A percentile compares a stretch with the other conserved stretches of the same genome.
Conservation (phyloP, 2,888 invertebrate genomes). For the Hyppa rectilinea region DNA sequence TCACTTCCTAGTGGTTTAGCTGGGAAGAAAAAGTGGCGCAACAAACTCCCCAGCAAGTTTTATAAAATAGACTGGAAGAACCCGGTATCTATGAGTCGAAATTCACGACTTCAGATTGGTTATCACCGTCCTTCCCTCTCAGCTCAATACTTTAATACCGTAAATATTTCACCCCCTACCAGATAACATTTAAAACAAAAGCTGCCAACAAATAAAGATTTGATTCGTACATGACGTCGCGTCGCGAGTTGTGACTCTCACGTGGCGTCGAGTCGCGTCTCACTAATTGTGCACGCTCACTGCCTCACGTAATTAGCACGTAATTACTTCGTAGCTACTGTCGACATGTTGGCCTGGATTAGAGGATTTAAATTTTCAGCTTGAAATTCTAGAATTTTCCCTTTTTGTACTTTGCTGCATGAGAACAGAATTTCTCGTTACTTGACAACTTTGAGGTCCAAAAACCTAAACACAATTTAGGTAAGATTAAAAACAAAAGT, state of each 20-base stretch:
- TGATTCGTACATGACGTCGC: conserved; percentile 37
- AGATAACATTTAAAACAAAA: conserved; percentile 33
- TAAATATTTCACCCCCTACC: background rate
- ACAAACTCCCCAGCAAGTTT: no score
- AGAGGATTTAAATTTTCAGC: conserved; percentile 39
- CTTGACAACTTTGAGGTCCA: no score
- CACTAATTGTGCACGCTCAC: conserved; percentile 75
- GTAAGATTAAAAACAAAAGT: background rate
- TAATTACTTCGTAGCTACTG: conserved; percentile 78
- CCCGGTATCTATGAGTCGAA: background rate
- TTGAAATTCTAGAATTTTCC: background rate
- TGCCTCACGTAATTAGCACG: conserved; percentile 83
- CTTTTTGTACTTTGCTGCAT: background rate
- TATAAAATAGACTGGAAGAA: no score
- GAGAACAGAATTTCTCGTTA: background rate
- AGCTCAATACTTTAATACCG: background rate
- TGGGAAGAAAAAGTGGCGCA: no score
- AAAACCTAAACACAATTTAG: background rate
- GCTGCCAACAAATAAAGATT: conserved; percentile 41
- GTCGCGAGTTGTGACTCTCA: conserved; percentile 40
- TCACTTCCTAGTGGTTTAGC: no score
- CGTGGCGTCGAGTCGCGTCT: conserved; percentile 51
- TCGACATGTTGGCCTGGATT: conserved; percentile 51
- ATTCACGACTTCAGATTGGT: background rate
- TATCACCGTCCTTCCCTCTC: background rate